Evolutionary conservation across 2,797 vertebrate genomes (phyloP).

Genomic region (Gambelia wislizenii): DNA sequence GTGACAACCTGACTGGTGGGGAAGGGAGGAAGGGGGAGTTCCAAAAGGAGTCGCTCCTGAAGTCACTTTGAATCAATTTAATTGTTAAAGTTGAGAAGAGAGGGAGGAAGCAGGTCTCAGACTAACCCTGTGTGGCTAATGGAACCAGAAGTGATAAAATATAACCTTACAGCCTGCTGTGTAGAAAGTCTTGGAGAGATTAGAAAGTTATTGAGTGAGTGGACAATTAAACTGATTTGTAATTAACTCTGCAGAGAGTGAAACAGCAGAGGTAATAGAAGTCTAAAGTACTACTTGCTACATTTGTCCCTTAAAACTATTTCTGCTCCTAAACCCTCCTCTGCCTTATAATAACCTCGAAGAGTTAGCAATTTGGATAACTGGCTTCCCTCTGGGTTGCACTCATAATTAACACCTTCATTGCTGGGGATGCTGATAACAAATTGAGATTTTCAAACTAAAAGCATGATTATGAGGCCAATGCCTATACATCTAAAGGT

Average conservation of each 20-base stretch:
- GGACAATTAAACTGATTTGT: constrained; percentile 77
- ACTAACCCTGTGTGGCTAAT: constrained; percentile 63
- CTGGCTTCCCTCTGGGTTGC: fast-evolving
- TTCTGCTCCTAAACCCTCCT: constrained; percentile 27
- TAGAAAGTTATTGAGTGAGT: constrained; percentile 69
- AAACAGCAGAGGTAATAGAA: constrained; percentile 67
- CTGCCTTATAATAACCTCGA: constrained; percentile 24
- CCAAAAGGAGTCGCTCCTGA: constrained; percentile 38
- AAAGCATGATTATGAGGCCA: background rate
- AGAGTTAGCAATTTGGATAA: background rate
- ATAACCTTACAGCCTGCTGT: constrained; percentile 71
- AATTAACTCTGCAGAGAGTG: constrained; percentile 73
- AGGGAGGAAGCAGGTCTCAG: constrained; percentile 64
- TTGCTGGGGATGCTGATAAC: background rate
- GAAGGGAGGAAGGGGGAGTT: constrained; percentile 5
- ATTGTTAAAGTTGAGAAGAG: constrained; percentile 55
- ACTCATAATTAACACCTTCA: background rate
- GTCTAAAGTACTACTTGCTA: constrained; percentile 50
- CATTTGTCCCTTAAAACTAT: constrained; percentile 45
- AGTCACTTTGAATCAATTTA: constrained; percentile 71
- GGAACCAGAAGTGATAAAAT: constrained; percentile 73
- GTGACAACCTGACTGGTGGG: constrained; percentile 32
- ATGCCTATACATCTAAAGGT: fast-evolving
- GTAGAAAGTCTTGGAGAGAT: constrained; percentile 68
- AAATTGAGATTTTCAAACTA: background rate